Conservation (phyloP, 2,888 invertebrate species). For the Sturmia bella region DNA sequence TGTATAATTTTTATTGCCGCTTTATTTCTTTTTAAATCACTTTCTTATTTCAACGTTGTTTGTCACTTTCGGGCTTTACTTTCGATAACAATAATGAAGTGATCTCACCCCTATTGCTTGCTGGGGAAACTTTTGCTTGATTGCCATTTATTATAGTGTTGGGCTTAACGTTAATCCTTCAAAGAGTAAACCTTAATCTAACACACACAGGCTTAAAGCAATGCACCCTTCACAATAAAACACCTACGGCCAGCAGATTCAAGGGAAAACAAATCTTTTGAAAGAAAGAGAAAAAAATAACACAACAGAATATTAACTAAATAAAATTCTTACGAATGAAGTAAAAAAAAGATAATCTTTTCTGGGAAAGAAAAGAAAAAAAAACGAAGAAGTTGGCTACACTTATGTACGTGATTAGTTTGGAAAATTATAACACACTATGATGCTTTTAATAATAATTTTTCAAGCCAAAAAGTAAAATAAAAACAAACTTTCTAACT, state of each 20-base stretch:
- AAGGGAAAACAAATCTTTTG: not conserved
- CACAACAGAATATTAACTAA: conserved; percentile 28
- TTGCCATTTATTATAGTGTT: conserved; percentile 46
- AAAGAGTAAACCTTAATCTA: conserved; percentile 23
- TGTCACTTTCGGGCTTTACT: not conserved
- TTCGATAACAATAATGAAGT: not conserved
- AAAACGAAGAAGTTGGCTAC: conserved; percentile 45
- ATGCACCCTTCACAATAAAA: conserved; percentile 10
- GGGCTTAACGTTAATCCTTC: conserved; percentile 34
- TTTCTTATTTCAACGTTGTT: not conserved
- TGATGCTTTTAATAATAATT: conserved; percentile 51
- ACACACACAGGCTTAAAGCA: conserved; percentile 48
- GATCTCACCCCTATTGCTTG: not conserved
- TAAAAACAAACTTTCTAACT: conserved; percentile 5
- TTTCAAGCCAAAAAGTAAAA: conserved; percentile 6
- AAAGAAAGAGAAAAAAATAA: not conserved
- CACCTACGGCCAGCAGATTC: not conserved
- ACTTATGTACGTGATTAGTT: conserved; percentile 69
- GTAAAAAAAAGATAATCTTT: not conserved
- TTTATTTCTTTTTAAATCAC: not conserved
- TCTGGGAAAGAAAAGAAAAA: not conserved
- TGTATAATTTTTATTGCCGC: not conserved
- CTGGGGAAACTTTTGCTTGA: not conserved
- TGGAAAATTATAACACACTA: conserved; percentile 54
- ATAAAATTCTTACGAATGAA: conserved; percentile 9